Base-by-base conservation (phyloP, 2,888 invertebrate species). In the Brassicogethes aeneus region DNA sequence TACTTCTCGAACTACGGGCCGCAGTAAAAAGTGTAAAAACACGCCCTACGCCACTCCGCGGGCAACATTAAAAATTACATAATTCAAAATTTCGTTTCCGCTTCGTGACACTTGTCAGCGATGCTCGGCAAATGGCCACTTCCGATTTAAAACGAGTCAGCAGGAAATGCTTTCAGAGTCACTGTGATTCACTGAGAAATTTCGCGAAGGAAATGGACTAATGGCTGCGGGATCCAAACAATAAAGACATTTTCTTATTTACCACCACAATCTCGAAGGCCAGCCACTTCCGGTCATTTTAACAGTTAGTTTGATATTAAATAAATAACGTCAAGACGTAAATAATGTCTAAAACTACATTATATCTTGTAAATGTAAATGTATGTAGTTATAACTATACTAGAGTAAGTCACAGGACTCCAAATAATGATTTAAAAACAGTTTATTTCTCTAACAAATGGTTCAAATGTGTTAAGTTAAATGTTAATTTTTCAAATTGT, bases 1-100 rank as follows among this genome's bases (percentile, higher is more conserved):
- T n/a, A n/a, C n/a, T n/a, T n/a, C n/a, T n/a, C n/a, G n/a, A n/a
- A 17, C 29, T 23, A 41, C 46, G 43, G 47, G 44, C 44, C 30
- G 37, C 38, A 47, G 49, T 50, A 54, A 53, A 44, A 47, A 37
- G 43, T 44, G 46, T 46, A 50, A 55, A 53, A 53, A 23, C 55
- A 51, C 53, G 49, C 55, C 53, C 42, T 51, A 40, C 47, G 49
- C 46, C 52, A 52, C 49, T 50, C 46, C 51, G 46, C 48, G 52
- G 48, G 47, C 43, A 45, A 56, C 58, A 61, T 64, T 61, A 64
- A 64, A 62, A 62, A 60, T 61, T 60, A 59, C 61, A 66, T 66
- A 65, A 64, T 61, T 66, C 65, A 66, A 66, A 65, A 62, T 56
- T 55, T 49, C 52, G 43, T 52, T 62, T 66, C 65, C 65, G 62